Evolutionary conservation across 2,888 invertebrate species (phyloP).

Genomic region (Petrolisthes cinctipes): DNA sequence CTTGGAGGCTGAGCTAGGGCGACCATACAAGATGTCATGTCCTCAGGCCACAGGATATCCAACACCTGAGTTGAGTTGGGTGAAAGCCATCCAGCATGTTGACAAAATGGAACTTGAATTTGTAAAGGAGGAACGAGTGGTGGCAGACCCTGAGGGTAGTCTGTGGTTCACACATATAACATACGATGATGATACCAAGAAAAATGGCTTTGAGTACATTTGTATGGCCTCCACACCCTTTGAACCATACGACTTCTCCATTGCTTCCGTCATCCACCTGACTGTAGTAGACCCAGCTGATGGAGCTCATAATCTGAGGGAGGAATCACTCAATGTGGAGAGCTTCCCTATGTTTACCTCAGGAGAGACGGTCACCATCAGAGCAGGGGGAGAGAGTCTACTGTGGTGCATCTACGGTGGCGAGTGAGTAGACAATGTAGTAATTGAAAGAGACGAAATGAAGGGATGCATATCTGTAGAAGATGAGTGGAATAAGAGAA

Average conservation of each 20-base stretch:
- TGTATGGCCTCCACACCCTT: conserved; percentile 55
- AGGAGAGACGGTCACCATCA: conserved; percentile 25
- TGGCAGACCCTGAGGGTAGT: conserved; percentile 51
- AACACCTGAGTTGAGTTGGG: conserved; percentile 48
- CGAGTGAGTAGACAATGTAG: conserved; percentile 50
- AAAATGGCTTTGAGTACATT: conserved; percentile 47
- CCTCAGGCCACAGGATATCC: conserved; percentile 53
- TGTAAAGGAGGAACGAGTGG: conserved; percentile 49
- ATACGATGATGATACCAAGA: conserved; percentile 42
- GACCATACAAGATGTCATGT: conserved; percentile 59
- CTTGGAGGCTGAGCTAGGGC: conserved; percentile 57
- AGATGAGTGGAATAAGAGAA: too few species aligned
- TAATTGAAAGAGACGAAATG: too few species aligned
- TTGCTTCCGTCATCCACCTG: conserved; percentile 52
- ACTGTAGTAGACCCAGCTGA: conserved; percentile 42
- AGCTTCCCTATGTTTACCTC: conserved; percentile 61
- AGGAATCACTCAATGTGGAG: conserved; percentile 55
- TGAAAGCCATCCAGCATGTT: conserved; percentile 35
- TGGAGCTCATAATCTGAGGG: conserved; percentile 36
- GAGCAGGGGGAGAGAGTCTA: conserved; percentile 39
- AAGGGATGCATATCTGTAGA: too few species aligned
- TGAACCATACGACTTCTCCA: conserved; percentile 53
- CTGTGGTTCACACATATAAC: conserved; percentile 59
- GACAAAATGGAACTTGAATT: conserved; percentile 48
- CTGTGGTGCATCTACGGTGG: conserved; percentile 64